Conservation (phyloP, 92 coral and sea anemone genomes). For the Pocillopora meandrina region DNA sequence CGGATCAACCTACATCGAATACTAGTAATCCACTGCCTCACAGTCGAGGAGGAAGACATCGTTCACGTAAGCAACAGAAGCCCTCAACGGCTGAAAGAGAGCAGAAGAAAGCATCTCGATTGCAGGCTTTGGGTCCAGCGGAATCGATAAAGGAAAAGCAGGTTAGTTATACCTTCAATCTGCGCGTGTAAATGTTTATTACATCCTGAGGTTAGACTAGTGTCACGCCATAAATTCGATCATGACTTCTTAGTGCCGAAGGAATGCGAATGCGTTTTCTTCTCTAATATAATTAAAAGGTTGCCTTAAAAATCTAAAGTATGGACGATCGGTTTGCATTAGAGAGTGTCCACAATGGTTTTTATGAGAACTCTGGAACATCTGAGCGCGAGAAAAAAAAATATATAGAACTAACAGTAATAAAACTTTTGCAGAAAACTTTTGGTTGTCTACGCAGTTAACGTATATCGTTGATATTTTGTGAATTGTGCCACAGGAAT, state of each 20-base stretch:
- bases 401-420: too few species aligned
- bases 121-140: constrained; percentile 95
- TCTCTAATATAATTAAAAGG: not conserved
- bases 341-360: not conserved
- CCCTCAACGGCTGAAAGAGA: constrained; percentile 96
- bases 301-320: not conserved
- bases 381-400: too few species aligned
- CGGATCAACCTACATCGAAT: constrained; percentile 45
- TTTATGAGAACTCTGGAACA: too few species aligned
- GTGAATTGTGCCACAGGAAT: too few species aligned
- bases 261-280: constrained; percentile 12
- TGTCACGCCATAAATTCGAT: constrained; percentile 29
- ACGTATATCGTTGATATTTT: too few species aligned
- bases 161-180: constrained; percentile 49
- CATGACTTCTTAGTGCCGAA: constrained; percentile 33
- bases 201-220: constrained; percentile 20
- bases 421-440: too few species aligned
- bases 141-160: constrained; percentile 97
- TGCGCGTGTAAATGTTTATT: constrained; percentile 38
- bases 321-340: not conserved
- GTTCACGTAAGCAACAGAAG: constrained; percentile 88
- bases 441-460: too few species aligned
- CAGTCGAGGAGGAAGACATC: constrained; percentile 70
- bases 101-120: constrained; percentile 94
- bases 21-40: constrained; percentile 2